Base-by-base conservation (phyloP, 2,888 invertebrate species). In the Sceliomorpha sp. region DNA sequence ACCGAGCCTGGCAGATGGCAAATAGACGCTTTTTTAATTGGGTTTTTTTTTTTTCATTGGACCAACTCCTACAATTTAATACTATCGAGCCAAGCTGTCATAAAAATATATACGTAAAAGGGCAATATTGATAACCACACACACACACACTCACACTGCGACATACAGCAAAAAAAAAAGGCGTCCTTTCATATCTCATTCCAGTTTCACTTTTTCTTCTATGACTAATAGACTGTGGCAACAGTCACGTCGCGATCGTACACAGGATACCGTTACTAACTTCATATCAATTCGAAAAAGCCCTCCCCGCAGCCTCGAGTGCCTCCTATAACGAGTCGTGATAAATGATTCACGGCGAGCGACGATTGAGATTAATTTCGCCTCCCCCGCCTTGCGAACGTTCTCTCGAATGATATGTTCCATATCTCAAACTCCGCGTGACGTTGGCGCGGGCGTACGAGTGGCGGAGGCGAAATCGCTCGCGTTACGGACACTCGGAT, bases 321-420 rank as follows among this genome's bases (percentile, higher is more conserved):
- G 69, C 56, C 72, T 60, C 73, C 73, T 77, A 72, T 79, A 86
- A 84, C 82, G 73, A 81, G 79, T 76, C 75, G 77, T 87, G 87
- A 88, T 86, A 86, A 88, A 88, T 88, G 87, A 88, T 80, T 74
- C 62, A 47, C 48, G 69, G 59, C 64, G 72, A 73, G 70, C 78
- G 73, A 79, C 81, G 80, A 86, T 85, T 85, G 82, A 86, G 87
- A 88, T 88, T 87, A 87, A 88, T 87, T 84, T 77, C 62, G 66
- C 56, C 67, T 70, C 74, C 71, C 70, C 63, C 74, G 63, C 48
- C 72, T 64, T 44, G 55, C 67, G 26, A 66, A 51, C 64, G 63
- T 53, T 73, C 56, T 48, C 36, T 45, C 62, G 56, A 72, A 67
- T 66, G 62, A 67, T 69, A 67, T 55, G 48, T 67, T 72, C 29